phyloP scores from a whole-genome alignment of 1,140 invertebrate genomes.

The Ostrea edulis region DNA sequence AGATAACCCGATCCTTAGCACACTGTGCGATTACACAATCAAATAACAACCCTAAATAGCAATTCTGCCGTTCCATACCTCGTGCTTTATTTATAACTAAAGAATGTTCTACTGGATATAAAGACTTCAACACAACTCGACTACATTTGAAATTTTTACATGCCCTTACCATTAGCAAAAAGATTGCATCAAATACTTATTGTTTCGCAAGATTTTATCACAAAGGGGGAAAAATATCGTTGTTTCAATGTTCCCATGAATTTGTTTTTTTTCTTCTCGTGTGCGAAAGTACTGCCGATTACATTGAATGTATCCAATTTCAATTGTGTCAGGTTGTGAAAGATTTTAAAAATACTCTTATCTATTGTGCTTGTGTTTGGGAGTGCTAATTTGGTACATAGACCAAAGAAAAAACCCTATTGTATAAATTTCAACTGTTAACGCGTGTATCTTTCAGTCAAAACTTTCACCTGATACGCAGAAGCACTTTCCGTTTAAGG shows the following conservation, averaged over 20 bases:
- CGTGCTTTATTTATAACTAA: too few species aligned
- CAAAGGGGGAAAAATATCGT: background rate
- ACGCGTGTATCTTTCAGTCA: background rate
- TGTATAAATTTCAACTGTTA: constrained; percentile 3
- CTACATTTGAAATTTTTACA: too few species aligned
- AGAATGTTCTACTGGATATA: too few species aligned
- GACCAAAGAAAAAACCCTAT: background rate
- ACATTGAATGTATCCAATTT: background rate
- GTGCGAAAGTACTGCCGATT: background rate
- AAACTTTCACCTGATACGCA: background rate
- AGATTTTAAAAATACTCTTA: background rate
- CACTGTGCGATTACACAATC: too few species aligned
- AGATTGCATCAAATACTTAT: background rate
- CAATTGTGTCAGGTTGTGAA: background rate
- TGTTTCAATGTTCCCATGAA: background rate
- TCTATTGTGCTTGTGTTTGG: background rate
- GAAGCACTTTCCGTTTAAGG: background rate
- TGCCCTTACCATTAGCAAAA: too few species aligned
- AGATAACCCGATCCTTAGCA: too few species aligned
- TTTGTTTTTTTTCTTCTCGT: background rate
- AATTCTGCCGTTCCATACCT: too few species aligned
- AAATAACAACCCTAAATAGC: too few species aligned
- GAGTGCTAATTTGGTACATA: constrained; percentile 3
- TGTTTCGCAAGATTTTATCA: constrained; percentile 16
- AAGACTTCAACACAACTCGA: too few species aligned